Base-by-base conservation (phyloP, 2,888 invertebrate species). In the Pristionchus exspectatus region DNA sequence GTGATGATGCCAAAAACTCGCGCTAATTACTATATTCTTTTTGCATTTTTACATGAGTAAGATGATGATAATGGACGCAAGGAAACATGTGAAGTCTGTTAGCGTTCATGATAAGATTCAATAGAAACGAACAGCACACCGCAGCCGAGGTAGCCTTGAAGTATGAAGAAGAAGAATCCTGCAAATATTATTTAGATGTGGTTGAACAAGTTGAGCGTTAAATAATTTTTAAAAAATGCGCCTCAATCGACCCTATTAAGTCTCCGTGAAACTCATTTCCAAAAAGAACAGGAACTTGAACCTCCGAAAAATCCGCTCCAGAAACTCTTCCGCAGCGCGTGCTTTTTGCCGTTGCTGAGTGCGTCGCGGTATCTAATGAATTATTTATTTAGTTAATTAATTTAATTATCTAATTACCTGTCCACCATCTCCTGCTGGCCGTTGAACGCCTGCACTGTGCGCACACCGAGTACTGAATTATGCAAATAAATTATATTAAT, bases 391-490 rank as follows among this genome's bases (percentile, higher is more conserved):
- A n/a, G 2, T 50, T 86, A 81, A 27, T 63, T 38, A 30, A 81
- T 18, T 44, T 44, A 50, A 24, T 16, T 24, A 44, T 44, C 44
- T 59, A 81, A 38, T 89, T 87, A 92, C 91, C 92, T 90, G 16
- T 90, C 90, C 5, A 93, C 91, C 92, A 93, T 93, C 63, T 92
- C 92, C 56, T 91, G 89, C 89, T 93, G 93, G 38, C 93, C 93
- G 87, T 93, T 93, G 90, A 93, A 93, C 5, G 93, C 93, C 89
- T 93, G 93, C 14, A 93, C 93, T 12, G 93, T 93, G 81, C 93
- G 63, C 7, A 93, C 93, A 21, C 93, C 93, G 90, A 93, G 92
- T 1, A 93, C 87, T 81, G n/a, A 14, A 77, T 44, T 72, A 33
- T 27, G 4, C 14, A 72, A 72, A 16, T 72, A 33, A 38, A 9